Evolutionary conservation across 2,113 vertebrate species (phyloP).

Genomic region (Xenopus borealis): DNA sequence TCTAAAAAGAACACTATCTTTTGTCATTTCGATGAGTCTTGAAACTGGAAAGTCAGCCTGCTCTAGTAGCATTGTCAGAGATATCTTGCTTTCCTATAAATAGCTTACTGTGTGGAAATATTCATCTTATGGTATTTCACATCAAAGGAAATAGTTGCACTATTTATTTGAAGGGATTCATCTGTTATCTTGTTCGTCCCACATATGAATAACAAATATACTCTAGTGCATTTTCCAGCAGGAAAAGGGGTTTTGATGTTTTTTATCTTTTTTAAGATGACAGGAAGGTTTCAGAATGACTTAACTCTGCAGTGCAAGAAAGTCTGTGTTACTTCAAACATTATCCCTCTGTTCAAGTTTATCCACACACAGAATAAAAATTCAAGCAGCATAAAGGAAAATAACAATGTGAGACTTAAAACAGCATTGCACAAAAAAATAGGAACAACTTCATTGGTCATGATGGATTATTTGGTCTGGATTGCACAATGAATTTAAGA

Average conservation of each 20-base stretch:
- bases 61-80: too few relatives aligned
- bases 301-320: background rate
- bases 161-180: background rate
- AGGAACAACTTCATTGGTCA: too few relatives aligned
- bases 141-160: background rate
- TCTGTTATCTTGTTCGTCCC: background rate
- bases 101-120: background rate
- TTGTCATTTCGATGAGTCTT: too few relatives aligned
- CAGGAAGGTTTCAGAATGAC: background rate
- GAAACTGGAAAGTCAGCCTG: too few relatives aligned
- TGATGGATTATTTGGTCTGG: too few relatives aligned
- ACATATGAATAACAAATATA: slow-evolving; percentile 1
- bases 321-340: background rate
- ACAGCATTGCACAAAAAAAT: too few relatives aligned
- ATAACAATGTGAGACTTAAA: too few relatives aligned
- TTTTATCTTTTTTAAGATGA: background rate
- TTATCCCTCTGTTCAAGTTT: background rate
- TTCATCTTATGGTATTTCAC: background rate
- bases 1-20: too few relatives aligned
- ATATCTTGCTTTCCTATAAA: too few relatives aligned
- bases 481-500: too few relatives aligned
- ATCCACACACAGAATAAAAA: background rate
- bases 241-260: background rate
- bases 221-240: background rate
- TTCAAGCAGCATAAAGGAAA: too few relatives aligned